Evolutionary conservation across 2,888 invertebrate genomes (phyloP).

Genomic region (Archaeoteleia sp.): DNA sequence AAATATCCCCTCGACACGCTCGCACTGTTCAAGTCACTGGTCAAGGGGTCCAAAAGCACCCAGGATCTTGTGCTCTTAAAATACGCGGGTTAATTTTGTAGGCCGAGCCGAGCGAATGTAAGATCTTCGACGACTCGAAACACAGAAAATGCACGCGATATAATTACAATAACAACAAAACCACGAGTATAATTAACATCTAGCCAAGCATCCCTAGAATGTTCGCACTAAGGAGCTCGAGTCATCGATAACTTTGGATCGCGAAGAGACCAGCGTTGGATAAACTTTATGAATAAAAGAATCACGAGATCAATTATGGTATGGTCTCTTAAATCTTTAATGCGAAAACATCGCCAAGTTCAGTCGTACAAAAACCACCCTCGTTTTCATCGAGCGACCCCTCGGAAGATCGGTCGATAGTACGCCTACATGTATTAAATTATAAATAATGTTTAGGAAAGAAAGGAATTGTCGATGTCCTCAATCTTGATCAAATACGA

Average conservation of each 20-base stretch:
- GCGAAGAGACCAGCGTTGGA: too few species aligned
- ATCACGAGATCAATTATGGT: too few species aligned
- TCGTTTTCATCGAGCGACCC: conserved; percentile 4
- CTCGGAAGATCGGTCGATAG: conserved; percentile 8
- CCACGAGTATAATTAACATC: too few species aligned
- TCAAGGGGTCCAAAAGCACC: conserved; percentile 32
- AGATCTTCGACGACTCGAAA: neutral
- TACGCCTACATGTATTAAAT: conserved; percentile 2
- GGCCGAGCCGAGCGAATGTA: neutral
- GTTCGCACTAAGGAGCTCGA: too few species aligned
- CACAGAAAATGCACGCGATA: neutral
- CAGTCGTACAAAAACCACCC: conserved; percentile 7
- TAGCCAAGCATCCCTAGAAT: too few species aligned
- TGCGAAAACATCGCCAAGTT: too few species aligned
- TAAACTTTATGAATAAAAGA: too few species aligned
- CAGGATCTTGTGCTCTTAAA: conserved; percentile 31
- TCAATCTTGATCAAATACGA: conserved; percentile 19
- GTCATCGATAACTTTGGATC: too few species aligned
- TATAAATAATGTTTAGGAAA: conserved; percentile 15
- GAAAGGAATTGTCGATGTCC: conserved; percentile 16
- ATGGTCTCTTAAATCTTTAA: too few species aligned
- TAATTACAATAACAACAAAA: neutral
- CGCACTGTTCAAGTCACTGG: conserved; percentile 18
- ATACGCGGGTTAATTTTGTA: conserved; percentile 22
- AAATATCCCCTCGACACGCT: conserved; percentile 40